A percentile compares a stretch with the other conserved stretches of the same genome.
phyloP scores from a whole-genome alignment of 2,888 invertebrate species.

The Idaea straminata region DNA sequence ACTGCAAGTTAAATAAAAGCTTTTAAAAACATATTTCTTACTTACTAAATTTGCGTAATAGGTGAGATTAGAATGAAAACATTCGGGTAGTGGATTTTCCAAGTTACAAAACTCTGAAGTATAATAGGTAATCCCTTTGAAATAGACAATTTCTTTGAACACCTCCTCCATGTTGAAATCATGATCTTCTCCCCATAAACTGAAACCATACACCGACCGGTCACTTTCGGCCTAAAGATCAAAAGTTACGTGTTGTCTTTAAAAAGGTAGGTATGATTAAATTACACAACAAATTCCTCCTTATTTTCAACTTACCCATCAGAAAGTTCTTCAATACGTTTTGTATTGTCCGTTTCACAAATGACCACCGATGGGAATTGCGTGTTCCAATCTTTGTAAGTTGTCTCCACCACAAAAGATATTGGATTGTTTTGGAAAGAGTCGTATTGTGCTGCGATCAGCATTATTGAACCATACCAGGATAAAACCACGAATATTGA shows the following conservation, averaged over 20 bases:
- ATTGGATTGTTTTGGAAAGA: slow-evolving; percentile 86
- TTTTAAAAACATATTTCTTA: slow-evolving; percentile 8
- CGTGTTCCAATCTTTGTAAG: slow-evolving; percentile 87
- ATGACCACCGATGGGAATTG: slow-evolving; percentile 86
- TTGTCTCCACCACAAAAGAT: slow-evolving; percentile 88
- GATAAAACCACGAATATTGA: slow-evolving; percentile 78
- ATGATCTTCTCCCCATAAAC: slow-evolving; percentile 84
- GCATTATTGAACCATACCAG: slow-evolving; percentile 80
- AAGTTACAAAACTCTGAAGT: slow-evolving; percentile 83
- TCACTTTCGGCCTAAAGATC: background rate
- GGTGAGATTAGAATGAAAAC: slow-evolving; percentile 81
- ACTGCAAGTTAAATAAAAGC: background rate
- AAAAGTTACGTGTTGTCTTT: too few relatives aligned
- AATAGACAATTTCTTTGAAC: slow-evolving; percentile 85
- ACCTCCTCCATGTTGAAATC: slow-evolving; percentile 88
- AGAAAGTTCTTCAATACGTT: slow-evolving; percentile 82
- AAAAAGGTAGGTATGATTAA: too few relatives aligned
- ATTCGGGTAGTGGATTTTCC: slow-evolving; percentile 73
- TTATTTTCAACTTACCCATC: slow-evolving; percentile 75
- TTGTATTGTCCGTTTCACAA: slow-evolving; percentile 86
- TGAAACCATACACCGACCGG: slow-evolving; percentile 33
- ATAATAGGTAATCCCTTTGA: slow-evolving; percentile 85
- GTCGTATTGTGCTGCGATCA: slow-evolving; percentile 81
- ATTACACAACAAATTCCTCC: too few relatives aligned
- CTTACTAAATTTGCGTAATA: slow-evolving; percentile 80